A percentile compares a stretch with the other conserved stretches of the same genome.
Conservation (phyloP, 2,888 invertebrate genomes). For the Dicyrtomina minuta region DNA sequence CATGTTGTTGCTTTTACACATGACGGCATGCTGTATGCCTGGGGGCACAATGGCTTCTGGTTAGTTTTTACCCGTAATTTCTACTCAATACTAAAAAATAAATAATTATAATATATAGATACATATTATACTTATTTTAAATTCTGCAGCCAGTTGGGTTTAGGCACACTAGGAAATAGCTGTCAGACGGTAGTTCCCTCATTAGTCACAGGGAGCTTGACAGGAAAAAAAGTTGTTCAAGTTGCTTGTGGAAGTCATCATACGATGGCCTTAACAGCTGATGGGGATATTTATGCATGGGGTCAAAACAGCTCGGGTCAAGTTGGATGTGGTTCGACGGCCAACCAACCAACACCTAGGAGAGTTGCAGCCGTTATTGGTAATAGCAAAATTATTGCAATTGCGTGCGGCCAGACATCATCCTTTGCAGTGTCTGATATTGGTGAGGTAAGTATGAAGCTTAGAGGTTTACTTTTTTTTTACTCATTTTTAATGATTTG, state of each 20-base stretch:
- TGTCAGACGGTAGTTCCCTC: constrained; percentile 61
- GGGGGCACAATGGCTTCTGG: constrained; percentile 64
- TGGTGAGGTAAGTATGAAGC: constrained; percentile 59
- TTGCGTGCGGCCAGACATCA: constrained; percentile 64
- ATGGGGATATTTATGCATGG: constrained; percentile 65
- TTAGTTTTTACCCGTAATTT: neutral
- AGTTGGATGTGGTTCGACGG: constrained; percentile 62
- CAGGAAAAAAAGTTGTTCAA: constrained; percentile 59
- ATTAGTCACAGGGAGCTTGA: constrained; percentile 58
- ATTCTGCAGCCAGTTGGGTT: constrained; percentile 64
- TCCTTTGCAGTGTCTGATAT: constrained; percentile 63
- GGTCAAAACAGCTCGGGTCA: constrained; percentile 65
- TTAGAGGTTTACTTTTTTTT: neutral
- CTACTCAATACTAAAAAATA: too few relatives aligned
- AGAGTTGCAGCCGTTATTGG: constrained; percentile 59
- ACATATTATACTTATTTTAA: too few relatives aligned
- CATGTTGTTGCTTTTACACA: constrained; percentile 64
- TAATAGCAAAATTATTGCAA: constrained; percentile 59
- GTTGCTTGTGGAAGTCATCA: constrained; percentile 65
- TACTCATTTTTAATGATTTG: constrained; percentile 10
- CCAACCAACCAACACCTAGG: constrained; percentile 62
- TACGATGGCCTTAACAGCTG: constrained; percentile 62
- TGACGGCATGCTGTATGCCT: constrained; percentile 62
- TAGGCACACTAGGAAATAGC: constrained; percentile 62
- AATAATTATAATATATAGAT: too few relatives aligned